Evolutionary conservation across 2,888 invertebrate genomes (phyloP).

Genomic region (Teinopalpus imperialis): DNA sequence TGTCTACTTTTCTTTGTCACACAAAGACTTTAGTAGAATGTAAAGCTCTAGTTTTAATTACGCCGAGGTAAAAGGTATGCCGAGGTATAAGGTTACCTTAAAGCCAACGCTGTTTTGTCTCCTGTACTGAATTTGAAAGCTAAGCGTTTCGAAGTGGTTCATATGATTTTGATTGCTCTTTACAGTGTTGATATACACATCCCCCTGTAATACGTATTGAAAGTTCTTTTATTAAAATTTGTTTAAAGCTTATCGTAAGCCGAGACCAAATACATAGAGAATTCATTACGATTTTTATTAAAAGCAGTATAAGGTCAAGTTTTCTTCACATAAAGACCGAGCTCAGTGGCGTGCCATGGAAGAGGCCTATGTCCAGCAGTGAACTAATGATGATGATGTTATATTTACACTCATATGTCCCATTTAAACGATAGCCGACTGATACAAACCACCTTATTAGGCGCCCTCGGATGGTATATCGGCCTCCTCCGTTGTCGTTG

Average conservation of each 20-base stretch:
- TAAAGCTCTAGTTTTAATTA: slow-evolving; percentile 66
- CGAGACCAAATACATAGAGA: background rate
- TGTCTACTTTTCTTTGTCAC: slow-evolving; percentile 36
- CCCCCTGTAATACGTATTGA: background rate
- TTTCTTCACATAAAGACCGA: no score
- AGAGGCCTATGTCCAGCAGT: no score
- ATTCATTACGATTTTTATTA: background rate
- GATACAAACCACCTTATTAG: no score
- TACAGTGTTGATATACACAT: slow-evolving; percentile 1
- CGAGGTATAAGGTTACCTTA: slow-evolving; percentile 38
- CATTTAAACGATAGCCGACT: no score
- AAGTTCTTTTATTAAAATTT: slow-evolving; percentile 14
- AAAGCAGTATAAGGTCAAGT: no score
- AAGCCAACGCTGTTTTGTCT: slow-evolving; percentile 35
- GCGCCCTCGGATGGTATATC: no score
- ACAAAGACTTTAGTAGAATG: slow-evolving; percentile 43
- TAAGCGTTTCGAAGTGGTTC: slow-evolving; percentile 6
- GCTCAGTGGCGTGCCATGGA: no score
- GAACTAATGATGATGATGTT: no score
- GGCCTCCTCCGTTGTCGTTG: no score
- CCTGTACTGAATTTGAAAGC: slow-evolving; percentile 20
- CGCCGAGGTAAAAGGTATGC: slow-evolving; percentile 52
- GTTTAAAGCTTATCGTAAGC: slow-evolving; percentile 3
- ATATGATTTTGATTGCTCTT: slow-evolving; percentile 4
- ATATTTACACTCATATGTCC: no score